phyloP scores from a whole-genome alignment of 1,140 invertebrate species.

The Plutomurus gul region DNA sequence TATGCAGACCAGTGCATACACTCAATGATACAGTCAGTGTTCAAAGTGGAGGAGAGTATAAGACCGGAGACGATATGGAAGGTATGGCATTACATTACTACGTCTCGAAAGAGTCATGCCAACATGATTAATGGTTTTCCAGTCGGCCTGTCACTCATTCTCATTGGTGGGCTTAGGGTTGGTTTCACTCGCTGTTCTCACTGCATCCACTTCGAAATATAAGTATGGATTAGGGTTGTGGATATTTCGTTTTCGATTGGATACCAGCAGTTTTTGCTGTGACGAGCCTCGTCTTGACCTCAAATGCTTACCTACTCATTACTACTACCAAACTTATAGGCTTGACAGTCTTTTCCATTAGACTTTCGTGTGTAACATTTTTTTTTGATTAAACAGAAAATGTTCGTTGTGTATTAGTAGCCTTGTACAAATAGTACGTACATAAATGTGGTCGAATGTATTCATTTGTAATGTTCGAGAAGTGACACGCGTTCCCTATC shows the following conservation, averaged over 20 bases:
- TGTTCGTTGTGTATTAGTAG: no score
- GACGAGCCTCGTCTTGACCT: no score
- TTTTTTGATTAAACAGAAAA: no score
- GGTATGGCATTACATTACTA: constrained; percentile 13
- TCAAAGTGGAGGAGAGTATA: not conserved
- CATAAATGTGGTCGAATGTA: no score
- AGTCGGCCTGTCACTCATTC: constrained; percentile 40
- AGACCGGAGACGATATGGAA: not conserved
- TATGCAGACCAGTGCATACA: not conserved
- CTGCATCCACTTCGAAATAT: not conserved
- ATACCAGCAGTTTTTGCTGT: no score
- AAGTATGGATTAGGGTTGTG: constrained; percentile 14
- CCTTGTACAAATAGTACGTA: no score
- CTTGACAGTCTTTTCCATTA: no score
- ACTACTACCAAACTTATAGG: no score
- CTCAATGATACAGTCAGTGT: not conserved
- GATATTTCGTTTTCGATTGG: not conserved
- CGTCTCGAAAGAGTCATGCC: constrained; percentile 18
- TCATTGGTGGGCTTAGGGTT: constrained; percentile 35
- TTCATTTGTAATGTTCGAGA: no score
- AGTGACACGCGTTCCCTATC: no score
- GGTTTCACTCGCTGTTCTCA: constrained; percentile 13
- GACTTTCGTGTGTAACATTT: no score
- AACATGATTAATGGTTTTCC: constrained; percentile 35
- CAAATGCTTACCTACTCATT: no score